Percentiles rank a stretch among this genome's conserved stretches.
These are phyloP conservation scores for Catotricha subobsoleta DNA, from an alignment of 2,888 invertebrate genomes.

Conservation along the genomic window DNA sequence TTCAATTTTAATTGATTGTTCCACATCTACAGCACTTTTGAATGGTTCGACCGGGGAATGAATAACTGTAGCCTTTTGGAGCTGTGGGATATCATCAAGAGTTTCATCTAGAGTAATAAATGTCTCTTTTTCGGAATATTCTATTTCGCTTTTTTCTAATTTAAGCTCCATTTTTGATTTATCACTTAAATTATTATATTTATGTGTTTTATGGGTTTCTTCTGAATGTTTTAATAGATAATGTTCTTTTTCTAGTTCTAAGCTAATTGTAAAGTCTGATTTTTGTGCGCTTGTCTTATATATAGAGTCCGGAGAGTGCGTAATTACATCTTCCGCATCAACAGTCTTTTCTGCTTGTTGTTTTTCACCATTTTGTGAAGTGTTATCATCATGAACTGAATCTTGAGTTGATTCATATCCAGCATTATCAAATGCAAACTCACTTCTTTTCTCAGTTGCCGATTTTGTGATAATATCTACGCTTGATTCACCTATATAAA, in stretches of 20 bases:
- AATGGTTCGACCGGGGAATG: background rate
- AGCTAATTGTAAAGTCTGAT: too few relatives aligned
- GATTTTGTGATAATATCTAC: constrained; percentile 26
- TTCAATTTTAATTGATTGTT: background rate
- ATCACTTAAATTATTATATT: too few relatives aligned
- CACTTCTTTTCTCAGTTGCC: constrained; percentile 9
- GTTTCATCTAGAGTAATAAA: background rate
- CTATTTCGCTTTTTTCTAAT: constrained; percentile 13
- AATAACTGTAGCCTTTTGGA: background rate
- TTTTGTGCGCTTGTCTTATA: too few relatives aligned
- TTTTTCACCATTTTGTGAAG: too few relatives aligned
- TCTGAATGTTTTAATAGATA: too few relatives aligned
- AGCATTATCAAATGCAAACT: constrained; percentile 12
- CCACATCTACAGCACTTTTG: background rate
- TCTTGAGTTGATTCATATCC: constrained; percentile 8
- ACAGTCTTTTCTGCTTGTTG: background rate
- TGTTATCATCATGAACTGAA: background rate
- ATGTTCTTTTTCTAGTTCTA: too few relatives aligned
- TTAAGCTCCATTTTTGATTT: too few relatives aligned
- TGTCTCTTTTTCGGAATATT: constrained; percentile 20
- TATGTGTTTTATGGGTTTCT: too few relatives aligned
- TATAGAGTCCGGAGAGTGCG: too few relatives aligned
- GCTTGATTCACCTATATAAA: constrained; percentile 30
- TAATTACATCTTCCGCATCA: background rate
- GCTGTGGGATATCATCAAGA: background rate